Conservation (phyloP, 2,888 invertebrate genomes). For the Lathronympha strigana region DNA sequence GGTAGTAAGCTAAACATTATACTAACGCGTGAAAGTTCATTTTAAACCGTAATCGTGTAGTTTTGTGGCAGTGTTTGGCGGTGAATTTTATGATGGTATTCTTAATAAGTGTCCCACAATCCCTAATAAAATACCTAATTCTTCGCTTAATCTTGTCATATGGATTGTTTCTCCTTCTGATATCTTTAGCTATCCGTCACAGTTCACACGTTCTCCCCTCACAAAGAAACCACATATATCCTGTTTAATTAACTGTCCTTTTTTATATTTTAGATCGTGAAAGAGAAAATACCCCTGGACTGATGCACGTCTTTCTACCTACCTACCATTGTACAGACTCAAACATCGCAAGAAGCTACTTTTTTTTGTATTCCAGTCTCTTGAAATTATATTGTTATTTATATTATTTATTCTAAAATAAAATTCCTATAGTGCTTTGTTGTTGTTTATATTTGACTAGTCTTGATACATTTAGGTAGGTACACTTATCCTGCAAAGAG, state of each 20-base stretch:
- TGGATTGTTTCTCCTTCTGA: too few relatives aligned
- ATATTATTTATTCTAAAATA: constrained; percentile 33
- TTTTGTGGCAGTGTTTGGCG: too few relatives aligned
- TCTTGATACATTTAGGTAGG: neutral
- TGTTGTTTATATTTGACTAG: constrained; percentile 9
- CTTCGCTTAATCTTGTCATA: too few relatives aligned
- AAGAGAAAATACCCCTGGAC: constrained; percentile 89
- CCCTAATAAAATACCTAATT: too few relatives aligned
- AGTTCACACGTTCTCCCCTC: too few relatives aligned
- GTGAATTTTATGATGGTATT: too few relatives aligned
- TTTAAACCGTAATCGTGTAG: too few relatives aligned
- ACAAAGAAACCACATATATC: too few relatives aligned
- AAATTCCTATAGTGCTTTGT: neutral
- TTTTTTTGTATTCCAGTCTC: constrained; percentile 36
- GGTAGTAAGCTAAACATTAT: neutral
- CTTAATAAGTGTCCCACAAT: too few relatives aligned
- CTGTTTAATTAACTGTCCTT: constrained; percentile 6
- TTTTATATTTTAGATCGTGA: constrained; percentile 86
- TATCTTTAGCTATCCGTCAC: too few relatives aligned
- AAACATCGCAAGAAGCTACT: neutral
- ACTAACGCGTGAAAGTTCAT: too few relatives aligned
- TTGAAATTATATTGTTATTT: constrained; percentile 36
- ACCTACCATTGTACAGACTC: constrained; percentile 5
- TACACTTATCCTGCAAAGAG: neutral
- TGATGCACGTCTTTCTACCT: constrained; percentile 56